Base-by-base conservation (phyloP, 2,113 vertebrate genomes). In the Clinocottus analis region DNA sequence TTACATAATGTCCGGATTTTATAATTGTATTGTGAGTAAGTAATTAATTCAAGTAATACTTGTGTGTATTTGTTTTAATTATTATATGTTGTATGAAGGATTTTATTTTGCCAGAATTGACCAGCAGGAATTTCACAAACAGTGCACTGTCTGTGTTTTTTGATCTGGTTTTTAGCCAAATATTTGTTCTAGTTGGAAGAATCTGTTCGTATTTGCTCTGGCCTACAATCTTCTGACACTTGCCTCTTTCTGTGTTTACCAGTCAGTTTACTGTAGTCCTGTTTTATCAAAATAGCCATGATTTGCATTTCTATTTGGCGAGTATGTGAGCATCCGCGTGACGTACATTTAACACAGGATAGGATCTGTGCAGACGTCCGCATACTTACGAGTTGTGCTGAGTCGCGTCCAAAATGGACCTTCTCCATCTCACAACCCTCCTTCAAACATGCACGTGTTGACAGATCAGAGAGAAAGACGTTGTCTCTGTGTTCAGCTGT, bases 121-220 rank as follows among this genome's bases (percentile, higher is more conserved):
- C 35, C 33, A 27, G 14, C n/a, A 33, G n/a, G 41, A 12, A 21
- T 51, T 51, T 47, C 27, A 60, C 19, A 49, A 6, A 35, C 29
- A 17, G 55, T 59, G 4, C 19, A 39, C 39, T 17, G 31, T 43
- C 53, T 66, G 33, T 79, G 8, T 43, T 23, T 79, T 66, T 11
- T 49, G 4, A 53, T 47, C 16, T 11, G 41, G 60, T 70, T 56
- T 83, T 77, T 62, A 60, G 43, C 45, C 37, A 53, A 41, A 45
- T 55, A 29, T 66, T 29, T 69, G 37, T 45, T 27, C 9, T 35
- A 10, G 13, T 25, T 65, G 33, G 4, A 73, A 21, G 47, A 27
- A 25, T 79, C n/a, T 70, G 35, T 39, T 6, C 14, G 14, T 29
- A 14, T 62, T n/a, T 7, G 14, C 53, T 45, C 9, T 19, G 21